Percentiles rank a stretch among this genome's conserved stretches.
Evolutionary conservation across 2,797 vertebrate species (phyloP).

Genomic region (Rallus crepitans): DNA sequence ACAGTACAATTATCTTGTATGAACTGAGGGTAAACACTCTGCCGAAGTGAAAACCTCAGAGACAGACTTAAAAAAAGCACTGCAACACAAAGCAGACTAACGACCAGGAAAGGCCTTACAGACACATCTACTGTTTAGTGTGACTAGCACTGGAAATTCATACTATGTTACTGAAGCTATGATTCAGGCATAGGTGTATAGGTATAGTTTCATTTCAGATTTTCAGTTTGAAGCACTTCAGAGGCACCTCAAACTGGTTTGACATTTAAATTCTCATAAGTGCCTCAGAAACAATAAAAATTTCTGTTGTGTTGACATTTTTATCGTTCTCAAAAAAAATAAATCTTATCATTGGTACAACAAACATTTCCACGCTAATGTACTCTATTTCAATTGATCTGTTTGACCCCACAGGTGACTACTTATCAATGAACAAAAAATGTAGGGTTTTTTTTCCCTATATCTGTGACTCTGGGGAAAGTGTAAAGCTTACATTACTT

Average conservation of each 20-base stretch:
- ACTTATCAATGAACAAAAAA: fast-evolving
- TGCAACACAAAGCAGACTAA: background rate
- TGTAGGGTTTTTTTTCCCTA: background rate
- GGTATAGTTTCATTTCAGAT: background rate
- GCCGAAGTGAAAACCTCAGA: background rate
- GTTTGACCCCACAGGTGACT: background rate
- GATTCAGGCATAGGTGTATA: background rate
- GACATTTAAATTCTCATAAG: background rate
- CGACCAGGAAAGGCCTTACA: background rate
- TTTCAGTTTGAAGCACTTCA: background rate
- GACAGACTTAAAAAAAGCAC: background rate
- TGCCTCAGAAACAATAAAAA: background rate
- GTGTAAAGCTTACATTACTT: background rate
- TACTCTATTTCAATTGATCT: background rate
- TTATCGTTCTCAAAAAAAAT: background rate
- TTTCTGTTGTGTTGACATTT: background rate
- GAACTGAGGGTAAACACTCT: background rate
- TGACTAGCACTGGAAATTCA: background rate
- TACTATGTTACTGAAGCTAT: background rate
- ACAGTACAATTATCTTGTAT: background rate
- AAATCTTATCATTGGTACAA: background rate
- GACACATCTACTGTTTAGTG: background rate
- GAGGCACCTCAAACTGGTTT: background rate
- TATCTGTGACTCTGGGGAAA: background rate
- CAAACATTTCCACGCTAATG: background rate